Evolutionary conservation across 1,140 invertebrate species (phyloP), one percentile per base, ranked within the genome.

Genomic region (Pseudomyrmex concolor): DNA sequence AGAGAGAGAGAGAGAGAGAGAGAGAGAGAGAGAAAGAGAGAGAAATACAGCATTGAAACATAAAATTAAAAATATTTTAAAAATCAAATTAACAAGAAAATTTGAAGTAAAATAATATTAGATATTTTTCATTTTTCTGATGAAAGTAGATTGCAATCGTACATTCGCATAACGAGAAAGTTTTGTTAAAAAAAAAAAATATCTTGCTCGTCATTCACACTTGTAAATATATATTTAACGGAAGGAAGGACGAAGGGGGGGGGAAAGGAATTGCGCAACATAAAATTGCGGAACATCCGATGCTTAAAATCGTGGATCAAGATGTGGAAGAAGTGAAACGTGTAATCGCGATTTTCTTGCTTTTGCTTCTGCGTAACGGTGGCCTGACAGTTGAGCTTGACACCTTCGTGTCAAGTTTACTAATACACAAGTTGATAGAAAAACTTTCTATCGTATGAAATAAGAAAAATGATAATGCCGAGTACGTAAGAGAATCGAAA

Each of bases 331-430:
- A 34, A n/a, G 19, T 59, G 54, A 71, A 71, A 80, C 66, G 66
- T 80, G 43, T 80, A 80, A 80, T 80, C 54, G 50, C 15, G 12
- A 80, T 80, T 80, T 80, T 59, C 66, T 71, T 66, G 54, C 66
- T 80, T 80, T 80, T 45, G 54, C 64, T 70, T 22, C 54, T 43
- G 43, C 64, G 45, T 71, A 71, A 80, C 54, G 2, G 45, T 45
- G 51, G 1, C 54, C 19, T 17, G 17, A 45, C 8, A 54, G 48
- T 54, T 48, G 45, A 13, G 22, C 15, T 12, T n/a, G n/a, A n/a
- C n/a, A 63, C 45, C 34, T 77, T 68, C 25, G 55, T 51, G 17
- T 9, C 4, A 12, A 43, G 25, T 9, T n/a, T n/a, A n/a, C n/a
- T n/a, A n/a, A n/a, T n/a, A 34, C 34, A 34, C 34, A 34, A 34